A percentile compares a stretch with the other conserved stretches of the same genome.
Evolutionary conservation across 2,113 vertebrate species (phyloP).

Genomic region (Choloepus hoffmanni): DNA sequence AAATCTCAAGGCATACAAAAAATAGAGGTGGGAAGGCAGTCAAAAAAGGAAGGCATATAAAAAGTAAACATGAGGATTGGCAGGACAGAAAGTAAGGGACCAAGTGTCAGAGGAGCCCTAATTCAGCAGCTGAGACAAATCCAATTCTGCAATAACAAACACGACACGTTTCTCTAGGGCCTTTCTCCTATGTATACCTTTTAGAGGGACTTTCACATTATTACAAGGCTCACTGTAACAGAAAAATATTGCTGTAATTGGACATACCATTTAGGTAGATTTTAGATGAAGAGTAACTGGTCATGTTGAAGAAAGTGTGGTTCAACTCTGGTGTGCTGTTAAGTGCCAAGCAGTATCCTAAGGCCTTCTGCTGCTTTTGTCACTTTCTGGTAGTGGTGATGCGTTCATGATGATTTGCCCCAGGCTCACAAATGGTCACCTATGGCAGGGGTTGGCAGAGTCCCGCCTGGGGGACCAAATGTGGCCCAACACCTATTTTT

Average conservation of each 20-base stretch:
- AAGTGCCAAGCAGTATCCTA: background rate
- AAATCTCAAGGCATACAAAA: constrained; percentile 21
- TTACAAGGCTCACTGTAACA: background rate
- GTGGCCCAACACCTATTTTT: background rate
- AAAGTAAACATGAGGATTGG: background rate
- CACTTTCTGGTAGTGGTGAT: background rate
- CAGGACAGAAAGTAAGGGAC: background rate
- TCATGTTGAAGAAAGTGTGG: background rate
- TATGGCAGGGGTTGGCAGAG: background rate
- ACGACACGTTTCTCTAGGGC: background rate
- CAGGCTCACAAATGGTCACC: background rate
- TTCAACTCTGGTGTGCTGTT: background rate
- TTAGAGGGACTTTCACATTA: background rate
- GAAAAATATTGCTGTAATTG: background rate
- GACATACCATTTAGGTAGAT: background rate
- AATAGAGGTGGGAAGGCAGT: background rate
- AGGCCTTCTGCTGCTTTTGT: background rate
- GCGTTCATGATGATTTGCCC: too few relatives aligned
- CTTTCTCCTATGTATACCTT: background rate
- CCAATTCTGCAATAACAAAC: background rate
- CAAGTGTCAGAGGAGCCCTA: background rate
- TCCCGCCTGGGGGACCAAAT: background rate
- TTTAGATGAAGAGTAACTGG: background rate
- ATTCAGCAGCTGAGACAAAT: background rate
- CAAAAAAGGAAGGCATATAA: background rate